Evolutionary conservation across 2,113 vertebrate genomes (phyloP), one percentile per base, ranked within the genome.

Genomic region (Cyanoderma ruficeps): DNA sequence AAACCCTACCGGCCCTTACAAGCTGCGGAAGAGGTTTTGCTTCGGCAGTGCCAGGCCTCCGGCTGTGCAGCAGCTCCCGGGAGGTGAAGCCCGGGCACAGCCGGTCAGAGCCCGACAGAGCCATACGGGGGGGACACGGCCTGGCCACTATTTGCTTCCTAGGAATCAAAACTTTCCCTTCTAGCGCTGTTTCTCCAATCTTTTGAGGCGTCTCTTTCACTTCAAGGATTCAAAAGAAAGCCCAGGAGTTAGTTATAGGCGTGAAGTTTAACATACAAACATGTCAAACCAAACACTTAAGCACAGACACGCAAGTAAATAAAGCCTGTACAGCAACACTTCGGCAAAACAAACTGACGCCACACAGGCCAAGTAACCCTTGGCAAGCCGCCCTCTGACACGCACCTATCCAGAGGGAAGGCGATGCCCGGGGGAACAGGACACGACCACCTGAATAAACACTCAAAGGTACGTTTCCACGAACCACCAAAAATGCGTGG

Each of bases 41-140:
- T 42, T 8, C 28, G 20, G 65, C 50, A 57, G n/a, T 0, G 5
- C 6, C 11, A 47, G 75, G 35, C 11, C 78, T 10, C 11, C 0
- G 1, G 49, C 69, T 31, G 13, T 2, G 3, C 3, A 1, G 44
- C 59, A 25, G 56, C 47, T 67, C 50, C 20, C n/a, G 28, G 31
- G 33, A 56, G 52, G 13, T 0, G 33, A 83, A 79, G 50, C 16
- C 31, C 12, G 1, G 44, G 46, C 47, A 49, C 12, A 44, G 44
- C 11, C 1, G 10, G 17, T 2, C 27, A 60, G 25, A 13, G 68
- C 50, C 76, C 80, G 23, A 10, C 25, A 12, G 23, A 18, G 55
- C 22, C 23, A 0, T 1, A 11, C 0, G 11, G 6, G 15, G 15
- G 6, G 19, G 11, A 35, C 72, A 4, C 0, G 1, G 44, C 61